Evolutionary conservation across 2,888 invertebrate genomes (phyloP).

Genomic region (Agrochola circellaris): DNA sequence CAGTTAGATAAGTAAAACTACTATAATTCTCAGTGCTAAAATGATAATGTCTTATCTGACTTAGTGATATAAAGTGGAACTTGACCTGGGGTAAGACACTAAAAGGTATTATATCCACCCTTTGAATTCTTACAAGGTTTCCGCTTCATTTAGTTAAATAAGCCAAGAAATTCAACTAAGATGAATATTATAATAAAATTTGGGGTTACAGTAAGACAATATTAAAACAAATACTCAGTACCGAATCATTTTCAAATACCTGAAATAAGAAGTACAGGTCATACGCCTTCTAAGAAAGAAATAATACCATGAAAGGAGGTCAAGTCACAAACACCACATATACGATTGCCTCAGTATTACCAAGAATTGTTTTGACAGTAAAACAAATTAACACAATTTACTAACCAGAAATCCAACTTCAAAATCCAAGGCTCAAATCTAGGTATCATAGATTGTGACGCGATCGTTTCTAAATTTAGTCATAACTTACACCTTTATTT

Average conservation of each 20-base stretch:
- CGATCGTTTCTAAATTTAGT: slow-evolving; percentile 30
- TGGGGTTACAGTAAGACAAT: background rate
- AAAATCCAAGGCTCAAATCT: background rate
- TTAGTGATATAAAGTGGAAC: background rate
- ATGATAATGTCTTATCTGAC: too few species aligned
- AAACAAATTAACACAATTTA: background rate
- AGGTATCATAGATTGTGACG: slow-evolving; percentile 10
- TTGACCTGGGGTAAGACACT: background rate
- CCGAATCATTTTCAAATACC: background rate
- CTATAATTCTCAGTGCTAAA: background rate
- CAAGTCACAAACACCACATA: slow-evolving; percentile 4
- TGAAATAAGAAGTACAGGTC: background rate
- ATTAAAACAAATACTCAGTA: background rate
- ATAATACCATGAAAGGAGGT: slow-evolving; percentile 2
- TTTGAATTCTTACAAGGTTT: background rate
- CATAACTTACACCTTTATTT: slow-evolving; percentile 33
- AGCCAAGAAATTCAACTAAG: background rate
- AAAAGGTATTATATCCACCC: background rate
- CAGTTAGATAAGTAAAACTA: background rate
- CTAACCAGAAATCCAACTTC: slow-evolving; percentile 13
- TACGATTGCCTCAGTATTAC: background rate
- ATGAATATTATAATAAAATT: background rate
- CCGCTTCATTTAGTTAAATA: too few species aligned
- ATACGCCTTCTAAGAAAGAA: slow-evolving; percentile 12
- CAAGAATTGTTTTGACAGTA: slow-evolving; percentile 24